Evolutionary conservation across 2,888 invertebrate genomes (phyloP).

Genomic region (Ptychoptera contaminata): DNA sequence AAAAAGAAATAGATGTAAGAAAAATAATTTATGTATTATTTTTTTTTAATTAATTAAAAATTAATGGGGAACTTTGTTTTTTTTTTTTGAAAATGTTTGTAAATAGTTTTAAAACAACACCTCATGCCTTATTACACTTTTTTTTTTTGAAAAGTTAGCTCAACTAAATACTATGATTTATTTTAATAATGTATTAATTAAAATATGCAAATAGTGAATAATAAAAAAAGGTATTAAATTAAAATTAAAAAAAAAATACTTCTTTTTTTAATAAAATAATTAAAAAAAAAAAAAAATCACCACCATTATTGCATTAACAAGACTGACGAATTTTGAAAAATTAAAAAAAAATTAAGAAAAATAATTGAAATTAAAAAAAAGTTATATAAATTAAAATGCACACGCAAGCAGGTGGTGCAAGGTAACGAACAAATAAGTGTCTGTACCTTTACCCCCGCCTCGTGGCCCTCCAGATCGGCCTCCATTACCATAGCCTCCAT

Average conservation of each 20-base stretch:
- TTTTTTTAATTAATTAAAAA: too few species aligned
- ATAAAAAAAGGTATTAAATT: slow-evolving; percentile 3
- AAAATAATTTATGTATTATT: too few species aligned
- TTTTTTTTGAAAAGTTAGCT: too few species aligned
- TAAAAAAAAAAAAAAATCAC: slow-evolving; percentile 5
- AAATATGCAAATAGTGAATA: slow-evolving; percentile 1
- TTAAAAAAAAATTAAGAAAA: slow-evolving; percentile 1
- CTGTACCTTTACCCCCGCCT: slow-evolving; percentile 70
- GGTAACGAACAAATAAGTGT: slow-evolving; percentile 8
- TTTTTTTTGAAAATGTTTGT: too few species aligned
- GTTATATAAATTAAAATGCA: neutral
- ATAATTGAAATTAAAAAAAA: slow-evolving; percentile 1
- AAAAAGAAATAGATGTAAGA: neutral
- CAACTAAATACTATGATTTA: too few species aligned
- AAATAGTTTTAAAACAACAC: too few species aligned
- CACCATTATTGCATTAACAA: slow-evolving; percentile 6
- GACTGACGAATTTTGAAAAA: slow-evolving; percentile 3
- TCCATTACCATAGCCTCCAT: slow-evolving; percentile 67
- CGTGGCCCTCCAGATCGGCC: slow-evolving; percentile 72
- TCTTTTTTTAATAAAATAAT: slow-evolving; percentile 3
- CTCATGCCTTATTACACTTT: too few species aligned
- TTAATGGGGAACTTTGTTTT: too few species aligned
- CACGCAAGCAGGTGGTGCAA: slow-evolving; percentile 11
- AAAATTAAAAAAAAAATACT: slow-evolving; percentile 4
- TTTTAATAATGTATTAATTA: neutral